A percentile compares a stretch with the other conserved stretches of the same genome.
phyloP scores from a whole-genome alignment of 2,797 vertebrate genomes.

The Argentina silus region DNA sequence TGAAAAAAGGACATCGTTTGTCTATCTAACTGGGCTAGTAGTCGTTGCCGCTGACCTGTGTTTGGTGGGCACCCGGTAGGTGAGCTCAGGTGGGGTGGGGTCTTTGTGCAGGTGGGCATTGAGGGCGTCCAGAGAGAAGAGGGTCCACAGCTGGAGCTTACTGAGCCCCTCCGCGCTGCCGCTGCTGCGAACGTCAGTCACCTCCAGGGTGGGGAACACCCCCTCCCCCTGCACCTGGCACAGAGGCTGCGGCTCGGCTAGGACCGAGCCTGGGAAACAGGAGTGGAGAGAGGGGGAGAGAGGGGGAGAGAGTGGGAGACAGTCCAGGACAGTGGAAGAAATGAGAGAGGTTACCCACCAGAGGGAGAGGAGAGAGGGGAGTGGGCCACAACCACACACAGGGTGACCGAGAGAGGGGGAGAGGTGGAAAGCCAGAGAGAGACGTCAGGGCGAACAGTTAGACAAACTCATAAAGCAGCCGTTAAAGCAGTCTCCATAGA shows the following conservation, averaged over 20 bases:
- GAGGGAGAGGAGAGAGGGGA: no score
- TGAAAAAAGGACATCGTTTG: no score
- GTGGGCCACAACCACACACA: not conserved
- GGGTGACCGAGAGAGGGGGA: not conserved
- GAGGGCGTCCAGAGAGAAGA: conserved; percentile 85
- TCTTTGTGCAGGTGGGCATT: conserved; percentile 81
- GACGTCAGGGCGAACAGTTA: not conserved
- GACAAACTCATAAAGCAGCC: no score
- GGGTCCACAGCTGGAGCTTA: conserved; percentile 83
- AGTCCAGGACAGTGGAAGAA: no score
- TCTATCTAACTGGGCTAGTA: not conserved
- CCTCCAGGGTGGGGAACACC: conserved; percentile 80
- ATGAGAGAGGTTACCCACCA: no score
- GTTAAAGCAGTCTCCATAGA: no score
- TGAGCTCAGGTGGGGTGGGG: conserved; percentile 78
- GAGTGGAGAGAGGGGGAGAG: not conserved
- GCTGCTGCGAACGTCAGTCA: conserved; percentile 74
- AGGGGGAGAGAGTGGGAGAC: not conserved
- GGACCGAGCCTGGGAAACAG: conserved; percentile 54
- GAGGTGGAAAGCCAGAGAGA: not conserved
- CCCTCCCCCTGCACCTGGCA: conserved; percentile 80
- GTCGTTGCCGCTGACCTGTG: conserved; percentile 79
- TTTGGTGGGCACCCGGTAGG: conserved; percentile 76
- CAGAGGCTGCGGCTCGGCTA: conserved; percentile 60
- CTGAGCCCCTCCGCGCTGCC: conserved; percentile 78